These are phyloP conservation scores for Drosophila nigrodunni DNA, from an alignment of 1,140 invertebrate genomes.

Conservation along the genomic window DNA sequence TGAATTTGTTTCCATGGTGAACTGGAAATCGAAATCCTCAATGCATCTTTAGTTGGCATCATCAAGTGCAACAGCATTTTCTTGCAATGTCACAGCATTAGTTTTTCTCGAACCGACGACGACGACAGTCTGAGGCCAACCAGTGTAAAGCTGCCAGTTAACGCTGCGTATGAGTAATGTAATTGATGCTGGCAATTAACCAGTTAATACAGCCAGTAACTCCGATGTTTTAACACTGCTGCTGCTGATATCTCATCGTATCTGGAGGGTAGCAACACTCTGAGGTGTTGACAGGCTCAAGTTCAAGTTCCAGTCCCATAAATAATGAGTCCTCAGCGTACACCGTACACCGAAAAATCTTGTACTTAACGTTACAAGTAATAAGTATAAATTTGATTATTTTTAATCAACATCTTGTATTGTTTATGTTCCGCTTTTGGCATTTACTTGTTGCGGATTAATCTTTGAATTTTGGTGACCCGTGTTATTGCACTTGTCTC, in stretches of 20 bases:
- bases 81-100: constrained; percentile 76
- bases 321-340: constrained; percentile 57
- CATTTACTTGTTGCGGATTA: constrained; percentile 66
- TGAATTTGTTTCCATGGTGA: constrained; percentile 58
- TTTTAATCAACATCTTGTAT: constrained; percentile 47
- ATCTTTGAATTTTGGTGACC: constrained; percentile 61
- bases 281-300: constrained; percentile 74
- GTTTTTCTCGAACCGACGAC: constrained; percentile 62
- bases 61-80: constrained; percentile 81
- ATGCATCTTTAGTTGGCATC: constrained; percentile 75
- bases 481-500: constrained; percentile 52
- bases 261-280: constrained; percentile 36
- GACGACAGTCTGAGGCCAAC: constrained; percentile 52
- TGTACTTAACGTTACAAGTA: constrained; percentile 26
- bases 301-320: constrained; percentile 64
- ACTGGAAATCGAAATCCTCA: constrained; percentile 60
- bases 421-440: constrained; percentile 64
- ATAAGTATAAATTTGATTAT: constrained; percentile 31
- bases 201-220: background rate
- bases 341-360: background rate
- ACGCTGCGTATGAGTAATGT: constrained; percentile 74
- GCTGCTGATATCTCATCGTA: constrained; percentile 36
- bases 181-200: constrained; percentile 72
- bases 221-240: constrained; percentile 9
- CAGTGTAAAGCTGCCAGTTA: constrained; percentile 23